Evolutionary conservation across 2,888 invertebrate species (phyloP).

Genomic region (Tortricodes alternella): DNA sequence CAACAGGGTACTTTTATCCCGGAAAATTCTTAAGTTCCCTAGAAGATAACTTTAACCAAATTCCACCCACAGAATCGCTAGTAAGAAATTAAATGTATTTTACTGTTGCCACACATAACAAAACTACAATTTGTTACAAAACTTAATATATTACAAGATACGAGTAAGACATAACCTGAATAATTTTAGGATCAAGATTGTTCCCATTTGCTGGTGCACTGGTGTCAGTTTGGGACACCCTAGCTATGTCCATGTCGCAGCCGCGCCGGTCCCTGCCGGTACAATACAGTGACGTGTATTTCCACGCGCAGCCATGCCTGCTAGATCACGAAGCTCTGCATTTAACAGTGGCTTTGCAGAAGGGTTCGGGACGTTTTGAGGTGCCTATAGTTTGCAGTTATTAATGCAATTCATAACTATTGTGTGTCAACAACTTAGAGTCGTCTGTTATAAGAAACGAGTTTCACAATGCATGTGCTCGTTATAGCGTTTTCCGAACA

Average conservation of each 20-base stretch:
- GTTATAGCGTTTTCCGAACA: too few species aligned
- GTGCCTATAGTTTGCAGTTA: slow-evolving; percentile 36
- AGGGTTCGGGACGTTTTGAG: slow-evolving; percentile 77
- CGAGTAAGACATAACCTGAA: neutral
- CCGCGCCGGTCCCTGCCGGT: slow-evolving; percentile 84
- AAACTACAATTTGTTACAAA: too few species aligned
- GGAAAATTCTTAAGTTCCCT: too few species aligned
- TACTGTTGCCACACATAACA: too few species aligned
- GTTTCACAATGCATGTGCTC: too few species aligned
- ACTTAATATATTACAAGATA: neutral
- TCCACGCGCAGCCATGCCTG: slow-evolving; percentile 74
- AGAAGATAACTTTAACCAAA: too few species aligned
- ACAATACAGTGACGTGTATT: slow-evolving; percentile 85
- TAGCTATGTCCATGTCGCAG: slow-evolving; percentile 77
- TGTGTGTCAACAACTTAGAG: too few species aligned
- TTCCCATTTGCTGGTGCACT: slow-evolving; percentile 89
- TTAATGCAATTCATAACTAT: too few species aligned
- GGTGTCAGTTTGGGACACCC: slow-evolving; percentile 84
- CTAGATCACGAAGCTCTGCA: slow-evolving; percentile 68
- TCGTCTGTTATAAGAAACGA: too few species aligned
- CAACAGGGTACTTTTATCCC: too few species aligned
- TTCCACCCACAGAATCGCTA: too few species aligned
- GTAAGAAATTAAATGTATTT: too few species aligned
- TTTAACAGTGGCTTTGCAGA: slow-evolving; percentile 79
- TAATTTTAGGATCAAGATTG: slow-evolving; percentile 77